Percentiles rank a stretch among this genome's conserved stretches.
phyloP scores from a whole-genome alignment of 2,797 vertebrate genomes.

The Danio tinwini region DNA sequence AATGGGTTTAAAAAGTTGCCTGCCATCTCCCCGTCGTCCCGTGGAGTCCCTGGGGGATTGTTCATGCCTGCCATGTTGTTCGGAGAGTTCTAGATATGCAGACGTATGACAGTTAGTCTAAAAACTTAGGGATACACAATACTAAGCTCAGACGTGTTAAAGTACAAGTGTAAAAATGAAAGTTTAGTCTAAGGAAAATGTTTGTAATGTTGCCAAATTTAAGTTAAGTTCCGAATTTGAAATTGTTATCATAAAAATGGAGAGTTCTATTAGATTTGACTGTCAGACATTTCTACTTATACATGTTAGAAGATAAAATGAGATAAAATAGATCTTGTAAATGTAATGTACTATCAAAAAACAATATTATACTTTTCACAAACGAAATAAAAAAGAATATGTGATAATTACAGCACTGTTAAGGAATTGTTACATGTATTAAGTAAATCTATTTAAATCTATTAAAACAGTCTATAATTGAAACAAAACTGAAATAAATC shows the following conservation, averaged over 20 bases:
- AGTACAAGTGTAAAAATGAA: too few species aligned
- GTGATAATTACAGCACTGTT: not conserved
- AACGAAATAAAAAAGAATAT: not conserved
- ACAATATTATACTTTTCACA: not conserved
- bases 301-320: too few species aligned
- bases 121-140: not conserved
- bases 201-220: too few species aligned
- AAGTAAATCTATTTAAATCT: too few species aligned
- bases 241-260: too few species aligned
- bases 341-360: not conserved
- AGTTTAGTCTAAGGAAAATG: too few species aligned
- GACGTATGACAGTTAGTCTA: conserved; percentile 1
- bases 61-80: conserved; percentile 91
- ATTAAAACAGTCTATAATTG: not conserved
- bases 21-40: conserved; percentile 89
- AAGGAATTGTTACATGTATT: too few species aligned
- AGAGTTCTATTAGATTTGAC: too few species aligned
- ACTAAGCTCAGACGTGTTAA: not conserved
- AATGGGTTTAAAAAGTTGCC: conserved; percentile 93
- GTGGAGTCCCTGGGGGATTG: conserved; percentile 89
- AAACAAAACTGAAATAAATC: not conserved
- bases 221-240: too few species aligned
- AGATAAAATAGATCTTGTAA: too few species aligned
- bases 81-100: conserved; percentile 84
- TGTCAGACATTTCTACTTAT: too few species aligned